A percentile compares a stretch with the other conserved stretches of the same genome.
Evolutionary conservation across 2,113 vertebrate genomes (phyloP).

Genomic region (Pachyramphus minor): DNA sequence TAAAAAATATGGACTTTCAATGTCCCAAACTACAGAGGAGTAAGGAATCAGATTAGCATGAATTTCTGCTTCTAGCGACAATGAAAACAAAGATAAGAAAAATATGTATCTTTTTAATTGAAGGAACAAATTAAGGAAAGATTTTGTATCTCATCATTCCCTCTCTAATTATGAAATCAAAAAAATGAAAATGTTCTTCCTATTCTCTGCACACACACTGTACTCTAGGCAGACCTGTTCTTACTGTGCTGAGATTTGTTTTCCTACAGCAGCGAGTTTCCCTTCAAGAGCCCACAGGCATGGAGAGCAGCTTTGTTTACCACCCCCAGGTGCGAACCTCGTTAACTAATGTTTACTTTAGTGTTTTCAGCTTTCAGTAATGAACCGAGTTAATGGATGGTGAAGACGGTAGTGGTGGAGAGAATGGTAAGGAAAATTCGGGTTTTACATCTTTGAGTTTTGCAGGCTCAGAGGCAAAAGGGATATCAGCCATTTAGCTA

Average conservation of each 20-base stretch:
- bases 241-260: neutral
- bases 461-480: neutral
- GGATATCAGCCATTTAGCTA: neutral
- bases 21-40: neutral
- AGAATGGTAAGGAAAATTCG: neutral
- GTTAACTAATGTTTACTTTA: slow-evolving; percentile 41
- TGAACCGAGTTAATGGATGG: neutral
- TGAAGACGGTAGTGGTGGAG: neutral
- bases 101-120: neutral
- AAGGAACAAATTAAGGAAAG: neutral
- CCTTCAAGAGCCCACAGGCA: neutral
- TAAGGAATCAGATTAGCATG: neutral
- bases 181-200: neutral
- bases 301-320: slow-evolving; percentile 33
- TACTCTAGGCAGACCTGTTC: neutral
- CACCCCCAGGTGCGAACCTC: neutral
- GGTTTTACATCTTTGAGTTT: neutral
- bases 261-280: neutral
- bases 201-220: neutral
- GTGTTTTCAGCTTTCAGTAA: slow-evolving; percentile 34
- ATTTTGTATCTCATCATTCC: neutral
- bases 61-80: neutral
- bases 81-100: neutral
- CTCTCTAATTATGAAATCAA: neutral
- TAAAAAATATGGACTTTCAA: neutral